Evolutionary conservation across 2,888 invertebrate genomes (phyloP).

Genomic region (Cheilosia impressa): DNA sequence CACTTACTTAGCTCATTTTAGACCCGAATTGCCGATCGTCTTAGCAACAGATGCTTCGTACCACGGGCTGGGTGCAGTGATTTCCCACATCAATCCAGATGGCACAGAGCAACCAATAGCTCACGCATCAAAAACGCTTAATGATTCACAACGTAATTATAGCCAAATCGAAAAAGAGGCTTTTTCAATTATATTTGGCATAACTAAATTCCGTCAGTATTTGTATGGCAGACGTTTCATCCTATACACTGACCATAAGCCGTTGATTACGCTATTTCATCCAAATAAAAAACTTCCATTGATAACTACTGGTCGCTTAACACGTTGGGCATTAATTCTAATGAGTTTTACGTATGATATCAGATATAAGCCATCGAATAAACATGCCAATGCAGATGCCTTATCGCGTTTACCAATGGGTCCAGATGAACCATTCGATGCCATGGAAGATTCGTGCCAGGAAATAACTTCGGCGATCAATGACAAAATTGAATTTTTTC

Average conservation of each 20-base stretch:
- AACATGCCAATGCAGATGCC: constrained; percentile 49
- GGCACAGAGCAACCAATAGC: constrained; percentile 55
- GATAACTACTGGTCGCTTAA: constrained; percentile 26
- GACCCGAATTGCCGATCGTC: constrained; percentile 32
- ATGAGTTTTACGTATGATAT: constrained; percentile 44
- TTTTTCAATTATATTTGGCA: constrained; percentile 43
- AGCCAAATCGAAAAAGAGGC: constrained; percentile 71
- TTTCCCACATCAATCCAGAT: constrained; percentile 51
- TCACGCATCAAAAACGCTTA: constrained; percentile 54
- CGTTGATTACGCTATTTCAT: constrained; percentile 69
- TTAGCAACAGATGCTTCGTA: constrained; percentile 72
- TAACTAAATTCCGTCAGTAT: constrained; percentile 79
- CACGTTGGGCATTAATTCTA: constrained; percentile 46
- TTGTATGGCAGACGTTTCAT: constrained; percentile 80
- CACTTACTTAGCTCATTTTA: constrained; percentile 34
- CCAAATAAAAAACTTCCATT: constrained; percentile 29
- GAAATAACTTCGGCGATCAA: constrained; percentile 22
- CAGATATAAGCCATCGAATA: constrained; percentile 34
- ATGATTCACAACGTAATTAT: constrained; percentile 42
- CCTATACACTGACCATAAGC: constrained; percentile 81
- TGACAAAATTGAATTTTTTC: constrained; percentile 16
- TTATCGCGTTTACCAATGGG: constrained; percentile 31
- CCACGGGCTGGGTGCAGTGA: constrained; percentile 62
- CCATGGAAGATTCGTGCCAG: constrained; percentile 32
- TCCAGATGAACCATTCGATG: constrained; percentile 24